These are phyloP conservation scores for Drosophila busckii DNA, from an alignment of 1,140 invertebrate genomes.

Conservation along the genomic window DNA sequence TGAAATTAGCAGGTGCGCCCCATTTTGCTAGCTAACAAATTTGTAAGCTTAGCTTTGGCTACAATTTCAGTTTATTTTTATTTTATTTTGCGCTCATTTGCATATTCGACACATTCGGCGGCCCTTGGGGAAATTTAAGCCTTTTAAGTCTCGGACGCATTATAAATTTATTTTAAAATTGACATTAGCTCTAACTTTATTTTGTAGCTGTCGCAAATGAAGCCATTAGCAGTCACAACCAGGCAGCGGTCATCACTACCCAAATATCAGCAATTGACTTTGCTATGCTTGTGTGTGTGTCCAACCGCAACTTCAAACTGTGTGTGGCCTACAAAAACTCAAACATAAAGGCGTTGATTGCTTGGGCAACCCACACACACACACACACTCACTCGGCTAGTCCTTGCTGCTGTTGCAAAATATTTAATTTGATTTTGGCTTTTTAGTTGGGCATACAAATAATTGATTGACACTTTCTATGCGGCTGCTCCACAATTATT, in stretches of 20 bases:
- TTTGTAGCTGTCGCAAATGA: constrained; percentile 29
- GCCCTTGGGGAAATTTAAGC: constrained; percentile 25
- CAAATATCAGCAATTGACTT: constrained; percentile 20
- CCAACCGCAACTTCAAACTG: constrained; percentile 10
- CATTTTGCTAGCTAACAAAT: constrained; percentile 48
- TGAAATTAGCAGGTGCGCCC: constrained; percentile 56
- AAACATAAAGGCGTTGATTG: constrained; percentile 30
- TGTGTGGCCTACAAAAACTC: background rate
- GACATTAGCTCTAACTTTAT: constrained; percentile 16
- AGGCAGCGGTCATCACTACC: too few species aligned
- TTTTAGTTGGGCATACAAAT: too few species aligned
- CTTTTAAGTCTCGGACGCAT: constrained; percentile 12
- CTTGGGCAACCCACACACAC: background rate
- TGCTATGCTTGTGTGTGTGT: background rate
- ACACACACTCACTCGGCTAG: background rate
- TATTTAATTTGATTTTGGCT: too few species aligned
- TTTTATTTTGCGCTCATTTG: constrained; percentile 46
- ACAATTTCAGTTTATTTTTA: constrained; percentile 13
- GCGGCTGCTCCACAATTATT: too few species aligned
- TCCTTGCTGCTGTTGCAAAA: too few species aligned
- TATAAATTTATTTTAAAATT: constrained; percentile 34
- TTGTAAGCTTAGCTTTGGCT: constrained; percentile 59
- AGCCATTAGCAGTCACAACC: constrained; percentile 34
- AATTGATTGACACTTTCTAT: too few species aligned
- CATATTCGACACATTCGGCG: constrained; percentile 59